Conservation (phyloP, 2,888 invertebrate genomes). For the Platycnemis pennipes region DNA sequence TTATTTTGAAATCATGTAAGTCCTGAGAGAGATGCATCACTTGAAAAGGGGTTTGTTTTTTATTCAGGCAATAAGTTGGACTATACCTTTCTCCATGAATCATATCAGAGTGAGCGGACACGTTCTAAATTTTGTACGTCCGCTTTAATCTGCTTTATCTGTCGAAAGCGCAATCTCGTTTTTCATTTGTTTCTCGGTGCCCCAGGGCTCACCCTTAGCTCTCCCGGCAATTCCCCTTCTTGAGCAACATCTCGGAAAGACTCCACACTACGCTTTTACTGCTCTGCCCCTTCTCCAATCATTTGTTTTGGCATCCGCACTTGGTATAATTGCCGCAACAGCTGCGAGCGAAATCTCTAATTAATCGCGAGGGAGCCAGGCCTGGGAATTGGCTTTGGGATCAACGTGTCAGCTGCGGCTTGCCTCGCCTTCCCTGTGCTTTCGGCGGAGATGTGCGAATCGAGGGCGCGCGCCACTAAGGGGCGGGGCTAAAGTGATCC, state of each 20-base stretch:
- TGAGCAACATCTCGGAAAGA: background rate
- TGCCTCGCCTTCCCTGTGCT: background rate
- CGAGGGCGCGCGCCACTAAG: background rate
- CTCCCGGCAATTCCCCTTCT: background rate
- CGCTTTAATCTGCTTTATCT: background rate
- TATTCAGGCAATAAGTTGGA: no score
- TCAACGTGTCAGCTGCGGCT: constrained; percentile 34
- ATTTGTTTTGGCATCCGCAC: constrained; percentile 36
- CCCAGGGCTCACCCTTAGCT: background rate
- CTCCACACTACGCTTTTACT: background rate
- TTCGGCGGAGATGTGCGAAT: background rate
- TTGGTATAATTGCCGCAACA: constrained; percentile 33
- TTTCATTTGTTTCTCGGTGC: background rate
- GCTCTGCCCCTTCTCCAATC: background rate
- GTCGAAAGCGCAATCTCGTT: background rate
- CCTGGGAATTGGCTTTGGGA: constrained; percentile 8
- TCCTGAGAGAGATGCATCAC: no score
- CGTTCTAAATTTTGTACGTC: background rate
- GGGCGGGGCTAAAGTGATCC: background rate
- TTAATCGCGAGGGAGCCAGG: constrained; percentile 10
- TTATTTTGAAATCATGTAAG: no score
- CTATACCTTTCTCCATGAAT: no score
- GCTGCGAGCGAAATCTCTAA: constrained; percentile 40
- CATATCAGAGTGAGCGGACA: background rate
- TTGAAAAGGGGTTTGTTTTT: no score